Percentiles rank a stretch among this genome's conserved stretches.
These are phyloP conservation scores for Drosophila athabasca DNA, from an alignment of 1,140 invertebrate species.

Conservation along the genomic window DNA sequence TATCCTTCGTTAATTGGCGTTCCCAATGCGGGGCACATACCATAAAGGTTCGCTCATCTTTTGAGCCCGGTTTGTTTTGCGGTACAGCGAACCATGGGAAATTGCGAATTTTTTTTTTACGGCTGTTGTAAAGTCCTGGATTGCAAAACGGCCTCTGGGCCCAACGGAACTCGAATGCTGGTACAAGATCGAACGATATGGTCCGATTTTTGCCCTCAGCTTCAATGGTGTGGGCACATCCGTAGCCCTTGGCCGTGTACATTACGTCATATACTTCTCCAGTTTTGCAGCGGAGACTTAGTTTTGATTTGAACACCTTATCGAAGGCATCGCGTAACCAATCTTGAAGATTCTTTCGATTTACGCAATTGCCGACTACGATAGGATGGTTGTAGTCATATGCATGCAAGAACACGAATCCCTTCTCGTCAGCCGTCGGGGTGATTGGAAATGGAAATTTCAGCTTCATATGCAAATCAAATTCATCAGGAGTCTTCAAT, in stretches of 20 bases:
- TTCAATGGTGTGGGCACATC: constrained; percentile 35
- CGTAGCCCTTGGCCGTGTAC: constrained; percentile 14
- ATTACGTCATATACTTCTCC: neutral
- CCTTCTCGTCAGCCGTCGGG: neutral
- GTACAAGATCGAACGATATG: constrained; percentile 37
- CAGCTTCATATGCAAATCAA: constrained; percentile 37
- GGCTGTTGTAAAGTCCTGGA: neutral
- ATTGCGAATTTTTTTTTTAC: too few relatives aligned
- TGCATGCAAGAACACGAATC: constrained; percentile 20
- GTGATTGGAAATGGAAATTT: constrained; percentile 14
- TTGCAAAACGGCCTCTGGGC: constrained; percentile 1
- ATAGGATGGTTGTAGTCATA: neutral
- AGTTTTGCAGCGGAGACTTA: too few relatives aligned
- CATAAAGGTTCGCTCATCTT: constrained; percentile 30
- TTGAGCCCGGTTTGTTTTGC: constrained; percentile 8
- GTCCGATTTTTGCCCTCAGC: neutral
- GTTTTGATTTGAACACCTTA: neutral
- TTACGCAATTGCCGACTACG: constrained; percentile 2
- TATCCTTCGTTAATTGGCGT: constrained; percentile 26
- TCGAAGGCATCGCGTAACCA: constrained; percentile 29
- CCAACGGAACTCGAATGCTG: constrained; percentile 21
- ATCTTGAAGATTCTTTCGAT: neutral
- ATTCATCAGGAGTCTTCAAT: constrained; percentile 41
- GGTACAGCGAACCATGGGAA: constrained; percentile 32
- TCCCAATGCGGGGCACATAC: constrained; percentile 46